Conservation (phyloP, 2,113 vertebrate species). For the Pagrus major region DNA sequence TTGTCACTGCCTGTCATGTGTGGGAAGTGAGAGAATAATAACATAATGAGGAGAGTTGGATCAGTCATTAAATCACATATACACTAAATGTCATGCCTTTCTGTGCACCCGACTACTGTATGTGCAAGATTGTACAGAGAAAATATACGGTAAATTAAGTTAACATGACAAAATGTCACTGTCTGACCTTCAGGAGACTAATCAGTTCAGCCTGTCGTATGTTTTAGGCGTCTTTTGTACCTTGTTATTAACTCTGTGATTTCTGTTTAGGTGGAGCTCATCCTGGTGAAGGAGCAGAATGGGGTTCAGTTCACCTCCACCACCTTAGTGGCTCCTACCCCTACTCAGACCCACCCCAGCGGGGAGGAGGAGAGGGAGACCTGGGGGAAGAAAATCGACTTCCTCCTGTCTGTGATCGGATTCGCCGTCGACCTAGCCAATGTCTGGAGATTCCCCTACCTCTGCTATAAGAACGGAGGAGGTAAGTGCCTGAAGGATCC, state of each 20-base stretch:
- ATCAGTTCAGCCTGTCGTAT: background rate
- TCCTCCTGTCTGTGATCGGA: conserved; percentile 91
- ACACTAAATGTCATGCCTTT: background rate
- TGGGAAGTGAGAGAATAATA: conserved; percentile 11
- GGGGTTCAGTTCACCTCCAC: conserved; percentile 91
- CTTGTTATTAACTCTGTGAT: background rate
- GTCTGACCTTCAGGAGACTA: background rate
- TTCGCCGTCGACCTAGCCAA: conserved; percentile 93
- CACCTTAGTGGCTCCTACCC: conserved; percentile 79
- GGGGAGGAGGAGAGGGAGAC: conserved; percentile 88
- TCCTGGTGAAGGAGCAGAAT: conserved; percentile 92
- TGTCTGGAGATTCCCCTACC: conserved; percentile 93
- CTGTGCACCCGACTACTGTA: background rate
- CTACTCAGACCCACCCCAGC: conserved; percentile 63
- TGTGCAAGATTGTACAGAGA: background rate
- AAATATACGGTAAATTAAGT: background rate
- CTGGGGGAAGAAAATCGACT: conserved; percentile 93
- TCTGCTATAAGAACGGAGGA: conserved; percentile 94
- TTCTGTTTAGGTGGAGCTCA: conserved; percentile 85
- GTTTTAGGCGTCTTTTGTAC: background rate
- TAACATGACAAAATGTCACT: background rate
- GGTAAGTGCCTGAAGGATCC: conserved; percentile 80
- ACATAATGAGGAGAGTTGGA: background rate
- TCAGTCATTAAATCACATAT: conserved; percentile 1
- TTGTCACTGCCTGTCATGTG: background rate